Evolutionary conservation across 1,140 invertebrate species (phyloP).

Genomic region (Drosophila lowei): DNA sequence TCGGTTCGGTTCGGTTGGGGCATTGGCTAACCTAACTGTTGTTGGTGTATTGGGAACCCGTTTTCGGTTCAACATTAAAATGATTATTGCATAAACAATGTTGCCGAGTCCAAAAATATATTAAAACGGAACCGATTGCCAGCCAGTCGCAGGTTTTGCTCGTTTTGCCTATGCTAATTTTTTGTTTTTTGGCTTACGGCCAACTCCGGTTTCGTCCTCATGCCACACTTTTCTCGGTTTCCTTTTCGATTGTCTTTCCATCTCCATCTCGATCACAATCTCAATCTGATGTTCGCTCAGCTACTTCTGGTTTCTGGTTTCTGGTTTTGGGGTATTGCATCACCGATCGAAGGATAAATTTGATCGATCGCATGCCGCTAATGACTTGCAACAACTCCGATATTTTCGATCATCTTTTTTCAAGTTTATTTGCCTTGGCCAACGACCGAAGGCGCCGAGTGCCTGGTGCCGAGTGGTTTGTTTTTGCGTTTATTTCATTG

Average conservation of each 20-base stretch:
- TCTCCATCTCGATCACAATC: neutral
- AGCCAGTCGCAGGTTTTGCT: slow-evolving; percentile 28
- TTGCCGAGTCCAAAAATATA: slow-evolving; percentile 50
- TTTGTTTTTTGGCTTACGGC: slow-evolving; percentile 24
- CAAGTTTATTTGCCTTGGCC: slow-evolving; percentile 70
- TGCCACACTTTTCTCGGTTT: slow-evolving; percentile 58
- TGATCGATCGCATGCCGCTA: slow-evolving; percentile 60
- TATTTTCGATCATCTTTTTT: slow-evolving; percentile 35
- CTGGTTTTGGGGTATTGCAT: slow-evolving; percentile 28
- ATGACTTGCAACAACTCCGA: slow-evolving; percentile 41
- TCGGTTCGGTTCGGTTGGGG: slow-evolving; percentile 44
- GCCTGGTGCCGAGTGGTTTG: too few species aligned
- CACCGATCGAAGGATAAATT: slow-evolving; percentile 25
- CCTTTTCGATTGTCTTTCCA: slow-evolving; percentile 1
- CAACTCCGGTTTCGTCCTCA: slow-evolving; percentile 62
- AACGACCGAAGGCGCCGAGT: slow-evolving; percentile 35
- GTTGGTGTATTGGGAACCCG: slow-evolving; percentile 50
- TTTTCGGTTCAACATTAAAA: slow-evolving; percentile 70
- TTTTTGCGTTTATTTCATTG: slow-evolving; percentile 10
- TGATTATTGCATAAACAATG: slow-evolving; percentile 72
- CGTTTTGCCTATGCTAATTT: slow-evolving; percentile 68
- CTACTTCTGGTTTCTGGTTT: neutral
- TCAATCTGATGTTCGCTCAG: too few species aligned
- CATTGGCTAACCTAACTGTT: slow-evolving; percentile 57
- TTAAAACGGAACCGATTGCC: slow-evolving; percentile 58